Evolutionary conservation across 2,113 vertebrate species (phyloP).

Genomic region (Sciurus niger): DNA sequence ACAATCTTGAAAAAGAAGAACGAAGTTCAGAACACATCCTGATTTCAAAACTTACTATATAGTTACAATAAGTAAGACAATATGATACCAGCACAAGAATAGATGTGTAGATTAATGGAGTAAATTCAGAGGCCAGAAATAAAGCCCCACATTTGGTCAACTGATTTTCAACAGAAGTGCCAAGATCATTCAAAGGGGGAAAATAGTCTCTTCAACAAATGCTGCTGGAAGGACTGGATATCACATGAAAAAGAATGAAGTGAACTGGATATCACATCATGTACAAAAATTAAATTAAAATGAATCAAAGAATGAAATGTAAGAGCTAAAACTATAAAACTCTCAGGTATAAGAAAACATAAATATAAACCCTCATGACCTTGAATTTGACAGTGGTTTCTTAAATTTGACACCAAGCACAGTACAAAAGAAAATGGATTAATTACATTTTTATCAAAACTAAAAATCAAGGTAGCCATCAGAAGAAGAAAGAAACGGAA

Average conservation of each 20-base stretch:
- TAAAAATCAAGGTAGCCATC: not conserved
- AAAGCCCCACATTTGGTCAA: not conserved
- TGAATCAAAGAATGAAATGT: not conserved
- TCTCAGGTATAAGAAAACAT: not conserved
- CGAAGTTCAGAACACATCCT: not conserved
- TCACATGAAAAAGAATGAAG: not conserved
- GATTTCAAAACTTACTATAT: not conserved
- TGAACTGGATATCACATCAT: not conserved
- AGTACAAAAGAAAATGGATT: not conserved
- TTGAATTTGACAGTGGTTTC: not conserved
- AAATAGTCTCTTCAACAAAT: conserved; percentile 26
- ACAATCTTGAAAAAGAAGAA: conserved; percentile 16
- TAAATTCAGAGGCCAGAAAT: not conserved
- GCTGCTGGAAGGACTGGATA: not conserved
- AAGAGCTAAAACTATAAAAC: not conserved
- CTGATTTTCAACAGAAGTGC: not conserved
- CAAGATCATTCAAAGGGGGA: not conserved
- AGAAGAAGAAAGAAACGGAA: not conserved
- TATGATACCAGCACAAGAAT: not conserved
- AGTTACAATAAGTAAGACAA: not conserved
- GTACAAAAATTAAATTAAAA: conserved; percentile 19
- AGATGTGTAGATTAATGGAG: not conserved
- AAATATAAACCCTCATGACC: not conserved
- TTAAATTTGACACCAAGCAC: not conserved
- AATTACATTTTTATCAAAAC: not conserved